Percentiles rank a stretch among this genome's conserved stretches.
Conservation (phyloP, 2,113 vertebrate species). For the Lichenostomus cassidix region DNA sequence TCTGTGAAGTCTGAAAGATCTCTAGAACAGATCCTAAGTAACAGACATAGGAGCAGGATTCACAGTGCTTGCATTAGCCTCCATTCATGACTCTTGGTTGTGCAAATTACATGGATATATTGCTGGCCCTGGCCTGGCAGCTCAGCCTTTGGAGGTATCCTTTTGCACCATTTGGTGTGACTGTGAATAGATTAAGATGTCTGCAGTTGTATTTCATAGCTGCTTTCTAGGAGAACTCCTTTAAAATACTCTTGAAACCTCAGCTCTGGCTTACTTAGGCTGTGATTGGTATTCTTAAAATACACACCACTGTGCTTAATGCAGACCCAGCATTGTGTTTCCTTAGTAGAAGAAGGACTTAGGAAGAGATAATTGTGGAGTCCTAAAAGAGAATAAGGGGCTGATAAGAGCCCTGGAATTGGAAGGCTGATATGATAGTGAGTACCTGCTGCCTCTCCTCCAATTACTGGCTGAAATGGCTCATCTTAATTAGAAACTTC, state of each 20-base stretch:
- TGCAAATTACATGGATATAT: not conserved
- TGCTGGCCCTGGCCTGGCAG: not conserved
- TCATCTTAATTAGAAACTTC: conserved; percentile 59
- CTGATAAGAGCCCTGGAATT: not conserved
- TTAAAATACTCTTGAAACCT: not conserved
- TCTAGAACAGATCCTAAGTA: not conserved
- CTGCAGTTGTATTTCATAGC: not conserved
- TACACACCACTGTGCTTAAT: not conserved
- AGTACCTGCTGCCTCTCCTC: not conserved
- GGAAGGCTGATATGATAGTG: not conserved
- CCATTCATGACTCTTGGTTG: not conserved
- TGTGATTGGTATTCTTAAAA: not conserved
- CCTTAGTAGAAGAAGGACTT: not conserved
- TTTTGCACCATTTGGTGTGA: not conserved
- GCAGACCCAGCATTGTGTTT: not conserved
- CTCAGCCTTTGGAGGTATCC: not conserved
- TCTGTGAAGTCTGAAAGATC: not conserved
- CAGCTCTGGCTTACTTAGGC: not conserved
- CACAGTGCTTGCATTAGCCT: not conserved
- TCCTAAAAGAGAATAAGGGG: not conserved
- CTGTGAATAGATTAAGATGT: not conserved
- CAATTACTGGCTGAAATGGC: conserved; percentile 19
- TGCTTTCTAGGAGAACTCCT: not conserved
- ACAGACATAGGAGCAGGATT: not conserved
- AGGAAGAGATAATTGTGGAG: not conserved